Evolutionary conservation across 1,140 invertebrate species (phyloP).

Genomic region (Drosophila pandora): DNA sequence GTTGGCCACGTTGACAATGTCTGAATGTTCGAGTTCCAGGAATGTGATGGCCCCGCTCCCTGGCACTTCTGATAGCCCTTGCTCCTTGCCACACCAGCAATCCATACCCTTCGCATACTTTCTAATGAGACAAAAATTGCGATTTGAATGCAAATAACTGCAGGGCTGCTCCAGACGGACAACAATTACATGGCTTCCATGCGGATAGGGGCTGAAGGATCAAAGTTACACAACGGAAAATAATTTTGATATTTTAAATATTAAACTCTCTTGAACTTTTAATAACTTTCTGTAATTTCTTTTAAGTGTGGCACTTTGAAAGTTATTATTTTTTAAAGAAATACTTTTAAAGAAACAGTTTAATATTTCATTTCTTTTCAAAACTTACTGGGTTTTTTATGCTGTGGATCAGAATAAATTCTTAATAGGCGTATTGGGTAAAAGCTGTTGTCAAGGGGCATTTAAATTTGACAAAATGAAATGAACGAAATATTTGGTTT

Average conservation of each 20-base stretch:
- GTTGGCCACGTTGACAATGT: slow-evolving; percentile 45
- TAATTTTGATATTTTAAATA: neutral
- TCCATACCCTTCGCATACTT: slow-evolving; percentile 31
- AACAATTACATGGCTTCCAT: slow-evolving; percentile 73
- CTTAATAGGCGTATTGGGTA: slow-evolving; percentile 5
- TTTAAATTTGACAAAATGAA: slow-evolving; percentile 76
- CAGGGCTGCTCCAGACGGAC: slow-evolving; percentile 73
- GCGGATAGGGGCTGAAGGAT: slow-evolving; percentile 11
- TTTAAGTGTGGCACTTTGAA: too few species aligned
- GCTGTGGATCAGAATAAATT: slow-evolving; percentile 16
- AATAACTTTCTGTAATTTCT: neutral
- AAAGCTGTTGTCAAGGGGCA: slow-evolving; percentile 65
- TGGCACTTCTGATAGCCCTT: neutral
- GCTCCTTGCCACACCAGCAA: neutral
- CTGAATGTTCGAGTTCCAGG: slow-evolving; percentile 39
- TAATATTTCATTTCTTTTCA: neutral
- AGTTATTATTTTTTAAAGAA: too few species aligned
- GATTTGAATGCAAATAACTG: slow-evolving; percentile 82
- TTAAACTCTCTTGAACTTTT: too few species aligned
- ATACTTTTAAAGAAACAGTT: too few species aligned
- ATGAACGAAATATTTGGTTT: slow-evolving; percentile 66
- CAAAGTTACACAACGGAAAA: slow-evolving; percentile 1
- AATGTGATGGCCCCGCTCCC: slow-evolving; percentile 24
- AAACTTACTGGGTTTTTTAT: neutral
- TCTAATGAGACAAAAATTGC: slow-evolving; percentile 80